These are phyloP conservation scores for Condylura cristata DNA, from an alignment of 2,113 vertebrate genomes.

Conservation along the genomic window DNA sequence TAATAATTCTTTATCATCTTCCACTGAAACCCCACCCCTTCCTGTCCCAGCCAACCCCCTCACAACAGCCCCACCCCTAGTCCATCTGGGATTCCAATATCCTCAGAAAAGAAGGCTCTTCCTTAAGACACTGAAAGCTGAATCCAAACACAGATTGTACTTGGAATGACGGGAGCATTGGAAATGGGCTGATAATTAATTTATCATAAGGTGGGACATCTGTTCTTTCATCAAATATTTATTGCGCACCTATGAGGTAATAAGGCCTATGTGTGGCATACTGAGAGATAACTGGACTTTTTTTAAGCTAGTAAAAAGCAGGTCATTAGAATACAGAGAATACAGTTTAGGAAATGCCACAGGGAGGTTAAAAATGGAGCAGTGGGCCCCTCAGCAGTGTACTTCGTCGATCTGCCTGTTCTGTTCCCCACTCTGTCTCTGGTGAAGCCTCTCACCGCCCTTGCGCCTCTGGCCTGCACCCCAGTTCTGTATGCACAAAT, in stretches of 20 bases:
- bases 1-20: not conserved
- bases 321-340: not conserved
- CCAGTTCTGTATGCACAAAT: too few relatives aligned
- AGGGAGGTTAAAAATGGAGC: not conserved
- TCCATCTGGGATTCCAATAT: not conserved
- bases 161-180: not conserved
- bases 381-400: too few relatives aligned
- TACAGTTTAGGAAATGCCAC: not conserved
- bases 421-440: too few relatives aligned
- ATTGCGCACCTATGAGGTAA: not conserved
- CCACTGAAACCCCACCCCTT: not conserved
- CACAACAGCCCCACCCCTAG: too few relatives aligned
- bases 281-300: not conserved
- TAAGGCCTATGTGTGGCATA: accelerated
- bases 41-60: too few relatives aligned
- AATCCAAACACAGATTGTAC: not conserved
- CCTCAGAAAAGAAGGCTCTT: not conserved
- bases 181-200: not conserved
- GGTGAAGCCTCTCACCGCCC: too few relatives aligned
- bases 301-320: not conserved
- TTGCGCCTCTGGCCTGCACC: too few relatives aligned
- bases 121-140: not conserved
- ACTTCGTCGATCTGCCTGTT: too few relatives aligned
- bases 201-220: not conserved
- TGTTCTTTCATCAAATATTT: not conserved